Evolutionary conservation across 2,888 invertebrate species (phyloP), one percentile per base, ranked within the genome.

Genomic region (Clitarchus hookeri): DNA sequence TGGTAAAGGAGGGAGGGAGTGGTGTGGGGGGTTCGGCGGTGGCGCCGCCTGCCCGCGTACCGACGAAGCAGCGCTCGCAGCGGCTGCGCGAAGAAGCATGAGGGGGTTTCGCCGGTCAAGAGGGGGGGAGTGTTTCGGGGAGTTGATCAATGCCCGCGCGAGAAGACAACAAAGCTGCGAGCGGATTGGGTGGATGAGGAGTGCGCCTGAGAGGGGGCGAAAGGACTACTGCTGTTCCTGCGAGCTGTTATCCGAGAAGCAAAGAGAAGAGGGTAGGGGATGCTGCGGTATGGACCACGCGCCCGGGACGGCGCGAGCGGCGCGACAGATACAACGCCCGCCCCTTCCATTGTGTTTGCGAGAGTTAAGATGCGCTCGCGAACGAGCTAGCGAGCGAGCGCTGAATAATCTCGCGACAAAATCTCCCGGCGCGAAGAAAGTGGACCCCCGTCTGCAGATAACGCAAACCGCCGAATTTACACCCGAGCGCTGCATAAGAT

Each of bases 1-100:
- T 44, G 85, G 78, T 36, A 78, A 79, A 79, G 78, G 78, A 79
- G 79, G 26, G 48, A 44, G 79, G 48, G 85, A 79, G 79, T 79
- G 78, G 85, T 53, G 82, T 23, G 65, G 65, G 44, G 6, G 65
- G 16, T 8, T 19, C 65, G 65, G 8, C 65, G 65, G 65, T 65
- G 65, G 65, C n/a, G 65, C 65, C n/a, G 65, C 65, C 65, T n/a
- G n/a, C 23, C 65, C 11, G 65, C 65, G 53, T 19, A 53, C 53
- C 53, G 53, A 19, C 53, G 65, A 65, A 65, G 8, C 65, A 23
- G 48, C 48, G 16, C 48, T 36, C 48, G 48, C 16, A 48, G 48
- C 16, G 16, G 48, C 11, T 6, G 12, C 0, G 48, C n/a, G 65
- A 8, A 23, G 65, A 19, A 65, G 19, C 1, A 23, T 11, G 65